phyloP scores from a whole-genome alignment of 1,140 invertebrate species.

The Drosophila ananassae region DNA sequence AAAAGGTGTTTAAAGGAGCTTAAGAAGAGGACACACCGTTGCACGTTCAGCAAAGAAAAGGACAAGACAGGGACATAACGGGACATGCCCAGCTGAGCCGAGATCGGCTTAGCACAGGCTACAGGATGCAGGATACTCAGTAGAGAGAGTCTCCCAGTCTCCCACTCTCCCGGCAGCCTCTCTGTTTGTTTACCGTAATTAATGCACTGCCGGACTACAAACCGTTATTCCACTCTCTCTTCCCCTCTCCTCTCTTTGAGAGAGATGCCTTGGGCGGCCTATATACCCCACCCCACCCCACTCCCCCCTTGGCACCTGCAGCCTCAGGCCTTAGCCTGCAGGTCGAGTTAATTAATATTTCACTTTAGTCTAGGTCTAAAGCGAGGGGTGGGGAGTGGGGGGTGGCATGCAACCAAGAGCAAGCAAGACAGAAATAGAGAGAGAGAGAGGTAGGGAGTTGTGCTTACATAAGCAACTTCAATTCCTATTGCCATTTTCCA shows the following conservation, averaged over 20 bases:
- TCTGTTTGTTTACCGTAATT: constrained; percentile 80
- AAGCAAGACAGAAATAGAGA: background rate
- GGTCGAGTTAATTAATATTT: constrained; percentile 75
- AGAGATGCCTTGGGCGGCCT: no score
- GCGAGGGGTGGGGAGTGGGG: background rate
- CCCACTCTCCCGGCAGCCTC: background rate
- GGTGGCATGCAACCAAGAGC: background rate
- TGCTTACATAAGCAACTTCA: constrained; percentile 51
- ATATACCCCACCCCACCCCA: no score
- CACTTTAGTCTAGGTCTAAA: constrained; percentile 18
- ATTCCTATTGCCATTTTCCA: constrained; percentile 30
- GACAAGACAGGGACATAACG: background rate
- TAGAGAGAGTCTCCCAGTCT: background rate
- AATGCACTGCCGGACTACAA: constrained; percentile 61
- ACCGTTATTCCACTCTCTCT: no score
- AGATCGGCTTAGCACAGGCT: constrained; percentile 8
- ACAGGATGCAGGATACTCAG: no score
- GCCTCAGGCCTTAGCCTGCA: constrained; percentile 12
- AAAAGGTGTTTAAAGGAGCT: constrained; percentile 66
- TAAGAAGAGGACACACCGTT: constrained; percentile 34
- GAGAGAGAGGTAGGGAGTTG: constrained; percentile 12
- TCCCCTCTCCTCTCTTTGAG: no score
- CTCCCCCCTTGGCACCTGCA: constrained; percentile 17
- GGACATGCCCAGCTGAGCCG: constrained; percentile 9
- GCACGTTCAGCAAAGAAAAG: constrained; percentile 15